Evolutionary conservation across 1,140 invertebrate genomes (phyloP).

Genomic region (Varroa destructor): DNA sequence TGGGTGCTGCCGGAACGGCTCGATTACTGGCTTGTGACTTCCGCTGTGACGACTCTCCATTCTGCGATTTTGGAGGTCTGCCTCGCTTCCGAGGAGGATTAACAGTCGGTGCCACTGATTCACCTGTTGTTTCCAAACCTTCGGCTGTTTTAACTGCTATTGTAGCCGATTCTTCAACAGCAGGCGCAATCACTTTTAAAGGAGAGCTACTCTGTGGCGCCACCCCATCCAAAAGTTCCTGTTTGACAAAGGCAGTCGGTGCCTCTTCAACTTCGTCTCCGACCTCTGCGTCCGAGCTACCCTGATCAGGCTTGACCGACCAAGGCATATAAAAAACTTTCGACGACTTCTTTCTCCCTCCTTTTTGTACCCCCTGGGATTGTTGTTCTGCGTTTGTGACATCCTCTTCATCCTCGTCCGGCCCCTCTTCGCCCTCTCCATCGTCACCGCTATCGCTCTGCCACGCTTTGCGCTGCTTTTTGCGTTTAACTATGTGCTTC

Average conservation of each 20-base stretch:
- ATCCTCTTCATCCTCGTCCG: not conserved
- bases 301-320: constrained; percentile 1
- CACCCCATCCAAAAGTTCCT: no score
- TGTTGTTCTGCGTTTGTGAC: not conserved
- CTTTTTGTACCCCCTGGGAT: not conserved
- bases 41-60: no score
- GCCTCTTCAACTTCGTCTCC: no score
- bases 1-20: no score
- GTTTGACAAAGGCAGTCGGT: no score
- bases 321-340: constrained; percentile 20
- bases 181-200: no score
- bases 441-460: constrained; percentile 24
- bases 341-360: not conserved
- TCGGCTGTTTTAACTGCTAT: no score
- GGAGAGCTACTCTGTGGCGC: no score
- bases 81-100: constrained; percentile 17
- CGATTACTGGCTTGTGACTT: no score
- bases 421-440: not conserved
- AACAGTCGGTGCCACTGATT: not conserved
- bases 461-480: constrained; percentile 24
- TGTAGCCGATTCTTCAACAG: no score
- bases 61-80: constrained; percentile 2
- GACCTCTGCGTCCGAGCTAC: no score
- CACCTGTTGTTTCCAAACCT: no score
- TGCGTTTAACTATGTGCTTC: constrained; percentile 22